Evolutionary conservation across 2,888 invertebrate species (phyloP).

Genomic region (Andrena fulva): DNA sequence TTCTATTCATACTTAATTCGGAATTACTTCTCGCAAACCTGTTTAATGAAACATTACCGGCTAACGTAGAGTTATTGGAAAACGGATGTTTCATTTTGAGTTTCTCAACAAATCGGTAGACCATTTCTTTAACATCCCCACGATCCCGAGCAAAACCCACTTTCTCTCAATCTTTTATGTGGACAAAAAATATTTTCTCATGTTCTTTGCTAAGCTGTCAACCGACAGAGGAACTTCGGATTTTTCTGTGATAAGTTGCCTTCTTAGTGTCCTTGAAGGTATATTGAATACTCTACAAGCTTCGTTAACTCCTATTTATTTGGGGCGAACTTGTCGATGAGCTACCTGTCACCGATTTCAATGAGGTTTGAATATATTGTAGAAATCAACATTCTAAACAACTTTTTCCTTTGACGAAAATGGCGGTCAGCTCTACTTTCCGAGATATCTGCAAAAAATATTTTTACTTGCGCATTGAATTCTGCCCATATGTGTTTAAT

Average conservation of each 20-base stretch:
- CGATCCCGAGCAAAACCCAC: not conserved
- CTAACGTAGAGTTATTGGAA: not conserved
- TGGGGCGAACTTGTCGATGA: no score
- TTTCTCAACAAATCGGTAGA: constrained; percentile 3
- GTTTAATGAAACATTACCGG: not conserved
- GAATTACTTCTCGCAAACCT: not conserved
- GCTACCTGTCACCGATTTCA: no score
- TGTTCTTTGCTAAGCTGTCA: not conserved
- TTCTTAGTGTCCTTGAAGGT: not conserved
- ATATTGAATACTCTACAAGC: not conserved
- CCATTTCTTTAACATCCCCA: not conserved
- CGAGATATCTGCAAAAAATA: no score
- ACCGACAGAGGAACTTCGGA: not conserved
- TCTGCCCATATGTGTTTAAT: no score
- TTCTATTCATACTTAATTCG: not conserved
- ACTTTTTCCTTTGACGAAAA: no score
- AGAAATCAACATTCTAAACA: no score
- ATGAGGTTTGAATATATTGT: no score
- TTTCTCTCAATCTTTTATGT: not conserved
- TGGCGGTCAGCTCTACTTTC: no score
- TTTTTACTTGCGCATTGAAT: no score
- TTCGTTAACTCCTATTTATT: not conserved
- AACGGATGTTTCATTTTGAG: not conserved
- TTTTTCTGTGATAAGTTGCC: not conserved
- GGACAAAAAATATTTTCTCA: not conserved